Percentiles rank a stretch among this genome's conserved stretches.
Conservation (phyloP, 1,140 invertebrate genomes). For the Camponotus vicinus region DNA sequence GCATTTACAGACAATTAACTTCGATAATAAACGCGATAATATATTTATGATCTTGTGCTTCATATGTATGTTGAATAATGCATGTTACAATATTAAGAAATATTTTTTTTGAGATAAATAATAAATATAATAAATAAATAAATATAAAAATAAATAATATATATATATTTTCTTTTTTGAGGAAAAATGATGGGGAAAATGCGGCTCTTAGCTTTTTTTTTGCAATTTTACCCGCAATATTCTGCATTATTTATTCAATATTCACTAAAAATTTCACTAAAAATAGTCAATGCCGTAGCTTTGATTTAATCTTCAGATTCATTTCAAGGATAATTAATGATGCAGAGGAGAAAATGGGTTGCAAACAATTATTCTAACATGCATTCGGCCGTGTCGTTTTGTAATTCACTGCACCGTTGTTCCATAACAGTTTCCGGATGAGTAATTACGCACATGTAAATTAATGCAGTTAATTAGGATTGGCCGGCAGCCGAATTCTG, state of each 20-base stretch:
- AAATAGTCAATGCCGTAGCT: neutral
- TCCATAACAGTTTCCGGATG: neutral
- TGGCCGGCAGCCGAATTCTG: neutral
- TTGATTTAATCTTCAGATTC: neutral
- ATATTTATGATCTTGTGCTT: neutral
- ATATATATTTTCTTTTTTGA: neutral
- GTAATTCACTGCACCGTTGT: neutral
- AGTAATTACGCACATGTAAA: neutral
- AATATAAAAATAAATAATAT: too few relatives aligned
- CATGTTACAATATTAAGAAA: neutral
- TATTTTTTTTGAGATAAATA: neutral
- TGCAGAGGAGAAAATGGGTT: neutral
- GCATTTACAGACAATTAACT: neutral
- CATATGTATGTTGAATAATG: neutral
- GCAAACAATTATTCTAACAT: neutral
- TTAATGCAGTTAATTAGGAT: conserved; percentile 32
- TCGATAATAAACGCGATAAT: neutral
- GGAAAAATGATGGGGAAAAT: neutral
- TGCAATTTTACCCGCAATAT: neutral
- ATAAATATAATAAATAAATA: too few relatives aligned
- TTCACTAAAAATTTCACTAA: neutral
- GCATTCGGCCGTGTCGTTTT: neutral
- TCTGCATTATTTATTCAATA: too few relatives aligned
- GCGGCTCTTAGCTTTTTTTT: neutral
- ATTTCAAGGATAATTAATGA: conserved; percentile 4